A percentile compares a stretch with the other conserved stretches of the same genome.
phyloP scores from a whole-genome alignment of 2,797 vertebrate species.

The Danio jaintianensis region DNA sequence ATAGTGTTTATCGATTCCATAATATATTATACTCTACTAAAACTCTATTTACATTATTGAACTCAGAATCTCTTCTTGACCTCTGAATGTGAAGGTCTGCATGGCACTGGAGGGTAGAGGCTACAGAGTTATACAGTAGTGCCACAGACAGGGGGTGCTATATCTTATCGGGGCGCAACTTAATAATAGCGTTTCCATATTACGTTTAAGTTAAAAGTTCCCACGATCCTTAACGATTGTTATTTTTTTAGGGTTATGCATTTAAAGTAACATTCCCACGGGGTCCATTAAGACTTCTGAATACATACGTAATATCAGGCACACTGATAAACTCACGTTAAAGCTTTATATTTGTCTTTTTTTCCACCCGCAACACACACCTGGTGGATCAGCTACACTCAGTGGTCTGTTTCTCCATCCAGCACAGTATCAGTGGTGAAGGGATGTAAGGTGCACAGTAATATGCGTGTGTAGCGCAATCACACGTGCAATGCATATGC shows the following conservation, averaged over 20 bases:
- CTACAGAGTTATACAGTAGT: conserved; percentile 45
- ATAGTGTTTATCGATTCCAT: conserved; percentile 61
- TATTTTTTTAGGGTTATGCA: neutral
- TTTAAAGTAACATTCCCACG: neutral
- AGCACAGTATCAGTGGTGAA: conserved; percentile 39
- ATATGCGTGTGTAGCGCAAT: conserved; percentile 54
- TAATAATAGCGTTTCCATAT: neutral
- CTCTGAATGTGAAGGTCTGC: conserved; percentile 60
- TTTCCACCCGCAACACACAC: neutral
- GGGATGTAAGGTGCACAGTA: conserved; percentile 29
- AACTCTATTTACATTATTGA: conserved; percentile 81
- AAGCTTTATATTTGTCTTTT: conserved; percentile 24
- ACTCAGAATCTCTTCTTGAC: conserved; percentile 57
- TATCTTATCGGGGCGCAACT: neutral
- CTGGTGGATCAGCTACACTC: conserved; percentile 7
- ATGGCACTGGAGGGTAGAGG: conserved; percentile 58
- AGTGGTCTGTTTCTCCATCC: neutral
- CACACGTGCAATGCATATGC: conserved; percentile 53
- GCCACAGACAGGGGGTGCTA: conserved; percentile 40
- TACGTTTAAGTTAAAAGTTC: neutral
- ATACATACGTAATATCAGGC: conserved; percentile 21
- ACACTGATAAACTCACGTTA: conserved; percentile 14
- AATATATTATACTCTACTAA: conserved; percentile 86
- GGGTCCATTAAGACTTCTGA: conserved; percentile 15
- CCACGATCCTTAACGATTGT: neutral